Percentiles rank a stretch among this genome's conserved stretches.
Conservation (phyloP, 2,797 vertebrate genomes). For the Triplophysa bombifrons region DNA sequence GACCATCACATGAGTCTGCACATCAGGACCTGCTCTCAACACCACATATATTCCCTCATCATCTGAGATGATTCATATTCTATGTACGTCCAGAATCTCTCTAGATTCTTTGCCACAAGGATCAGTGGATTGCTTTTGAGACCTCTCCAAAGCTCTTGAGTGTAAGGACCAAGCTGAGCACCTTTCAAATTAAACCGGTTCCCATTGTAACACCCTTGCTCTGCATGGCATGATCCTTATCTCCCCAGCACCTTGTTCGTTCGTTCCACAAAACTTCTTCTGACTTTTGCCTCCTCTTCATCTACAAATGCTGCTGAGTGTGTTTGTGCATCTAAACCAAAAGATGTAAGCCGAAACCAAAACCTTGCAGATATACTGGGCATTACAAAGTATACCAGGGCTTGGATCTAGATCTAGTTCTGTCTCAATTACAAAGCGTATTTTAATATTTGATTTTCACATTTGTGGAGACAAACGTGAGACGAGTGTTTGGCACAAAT, state of each 20-base stretch:
- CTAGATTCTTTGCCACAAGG: slow-evolving; percentile 7
- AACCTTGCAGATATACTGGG: slow-evolving; percentile 23
- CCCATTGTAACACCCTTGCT: slow-evolving; percentile 5
- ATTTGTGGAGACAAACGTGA: slow-evolving; percentile 26
- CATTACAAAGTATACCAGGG: slow-evolving; percentile 37
- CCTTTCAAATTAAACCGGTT: slow-evolving; percentile 15
- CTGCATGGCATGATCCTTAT: background rate
- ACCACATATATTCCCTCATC: background rate
- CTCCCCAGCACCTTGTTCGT: slow-evolving; percentile 46
- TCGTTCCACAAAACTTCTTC: slow-evolving; percentile 59
- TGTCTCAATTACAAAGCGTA: slow-evolving; percentile 1
- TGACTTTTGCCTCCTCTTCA: slow-evolving; percentile 69
- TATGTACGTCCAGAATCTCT: background rate
- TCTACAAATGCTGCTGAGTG: slow-evolving; percentile 67
- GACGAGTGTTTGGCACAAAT: slow-evolving; percentile 10
- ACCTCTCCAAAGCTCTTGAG: slow-evolving; percentile 12
- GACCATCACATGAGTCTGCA: background rate
- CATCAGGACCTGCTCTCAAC: background rate
- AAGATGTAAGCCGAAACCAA: slow-evolving; percentile 42
- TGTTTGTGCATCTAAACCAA: slow-evolving; percentile 62
- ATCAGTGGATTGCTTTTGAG: slow-evolving; percentile 25
- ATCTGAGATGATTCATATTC: slow-evolving; percentile 15
- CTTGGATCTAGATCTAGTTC: background rate
- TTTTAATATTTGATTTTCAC: slow-evolving; percentile 5
- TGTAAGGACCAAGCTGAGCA: slow-evolving; percentile 17